These are phyloP conservation scores for Galerucella calmariensis DNA, from an alignment of 2,888 invertebrate species.

Conservation along the genomic window DNA sequence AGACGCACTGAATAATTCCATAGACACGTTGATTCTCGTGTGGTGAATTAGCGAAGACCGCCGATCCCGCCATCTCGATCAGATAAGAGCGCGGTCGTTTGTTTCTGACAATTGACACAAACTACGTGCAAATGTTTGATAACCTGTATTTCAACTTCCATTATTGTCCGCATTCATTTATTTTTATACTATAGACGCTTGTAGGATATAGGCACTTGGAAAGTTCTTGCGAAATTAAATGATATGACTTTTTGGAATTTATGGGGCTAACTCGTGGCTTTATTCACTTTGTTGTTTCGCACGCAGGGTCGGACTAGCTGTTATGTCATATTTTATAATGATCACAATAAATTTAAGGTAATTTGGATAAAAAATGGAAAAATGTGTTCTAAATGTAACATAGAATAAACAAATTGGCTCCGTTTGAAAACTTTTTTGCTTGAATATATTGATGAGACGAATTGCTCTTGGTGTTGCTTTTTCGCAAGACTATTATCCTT, in stretches of 20 bases:
- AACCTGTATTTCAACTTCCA: slow-evolving; percentile 63
- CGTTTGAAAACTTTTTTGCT: too few relatives aligned
- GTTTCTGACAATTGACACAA: slow-evolving; percentile 62
- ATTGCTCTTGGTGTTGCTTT: too few relatives aligned
- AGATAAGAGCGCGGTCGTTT: slow-evolving; percentile 59
- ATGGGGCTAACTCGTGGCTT: slow-evolving; percentile 43
- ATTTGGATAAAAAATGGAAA: too few relatives aligned
- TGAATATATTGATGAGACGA: too few relatives aligned
- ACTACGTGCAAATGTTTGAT: slow-evolving; percentile 63
- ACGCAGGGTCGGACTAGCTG: slow-evolving; percentile 12
- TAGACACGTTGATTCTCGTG: slow-evolving; percentile 20
- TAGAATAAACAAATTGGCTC: too few relatives aligned
- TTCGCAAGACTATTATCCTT: too few relatives aligned
- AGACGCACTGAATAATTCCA: slow-evolving; percentile 44
- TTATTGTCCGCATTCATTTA: slow-evolving; percentile 58
- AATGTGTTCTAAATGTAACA: too few relatives aligned
- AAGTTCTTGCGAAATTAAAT: slow-evolving; percentile 51
- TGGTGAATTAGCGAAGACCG: slow-evolving; percentile 48
- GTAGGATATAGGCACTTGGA: slow-evolving; percentile 48
- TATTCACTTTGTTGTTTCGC: slow-evolving; percentile 36
- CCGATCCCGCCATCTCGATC: slow-evolving; percentile 57
- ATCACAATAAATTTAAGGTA: background rate
- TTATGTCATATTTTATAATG: background rate
- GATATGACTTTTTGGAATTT: slow-evolving; percentile 52
- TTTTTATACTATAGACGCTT: slow-evolving; percentile 48